A percentile compares a stretch with the other conserved stretches of the same genome.
These are phyloP conservation scores for Wiebesia pumilae DNA, from an alignment of 1,140 invertebrate genomes.

Conservation along the genomic window DNA sequence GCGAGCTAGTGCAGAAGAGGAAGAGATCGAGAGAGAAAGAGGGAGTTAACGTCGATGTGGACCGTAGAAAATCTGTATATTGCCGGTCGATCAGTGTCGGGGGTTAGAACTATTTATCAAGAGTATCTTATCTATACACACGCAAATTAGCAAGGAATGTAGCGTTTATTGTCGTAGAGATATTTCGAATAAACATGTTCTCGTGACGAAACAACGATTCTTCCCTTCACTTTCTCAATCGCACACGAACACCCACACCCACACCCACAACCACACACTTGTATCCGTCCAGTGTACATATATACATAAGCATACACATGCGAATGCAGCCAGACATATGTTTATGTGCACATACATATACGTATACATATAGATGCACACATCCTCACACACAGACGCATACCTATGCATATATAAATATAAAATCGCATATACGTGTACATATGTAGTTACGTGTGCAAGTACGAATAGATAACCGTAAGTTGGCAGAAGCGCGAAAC, in stretches of 20 bases:
- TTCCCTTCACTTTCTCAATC: conserved; percentile 12
- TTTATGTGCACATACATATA: not conserved
- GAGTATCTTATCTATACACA: conserved; percentile 31
- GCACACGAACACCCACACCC: not conserved
- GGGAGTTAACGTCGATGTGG: not conserved
- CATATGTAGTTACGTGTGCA: not conserved
- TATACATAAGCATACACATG: not conserved
- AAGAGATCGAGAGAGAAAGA: conserved; percentile 4
- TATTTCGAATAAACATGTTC: conserved; percentile 74
- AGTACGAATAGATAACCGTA: not conserved
- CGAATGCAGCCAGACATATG: not conserved
- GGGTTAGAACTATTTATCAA: conserved; percentile 31
- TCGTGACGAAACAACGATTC: conserved; percentile 63
- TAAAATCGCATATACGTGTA: too few relatives aligned
- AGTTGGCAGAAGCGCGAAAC: conserved; percentile 3
- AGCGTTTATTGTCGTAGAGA: conserved; percentile 69
- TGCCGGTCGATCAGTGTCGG: not conserved
- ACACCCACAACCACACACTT: conserved; percentile 1
- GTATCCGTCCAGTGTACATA: conserved; percentile 22
- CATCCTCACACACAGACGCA: too few relatives aligned
- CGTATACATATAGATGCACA: too few relatives aligned
- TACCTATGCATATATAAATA: too few relatives aligned
- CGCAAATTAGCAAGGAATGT: conserved; percentile 51
- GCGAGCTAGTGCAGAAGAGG: not conserved
- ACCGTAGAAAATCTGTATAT: conserved; percentile 18